Conservation (phyloP, 2,113 vertebrate species). For the Cairina moschata region DNA sequence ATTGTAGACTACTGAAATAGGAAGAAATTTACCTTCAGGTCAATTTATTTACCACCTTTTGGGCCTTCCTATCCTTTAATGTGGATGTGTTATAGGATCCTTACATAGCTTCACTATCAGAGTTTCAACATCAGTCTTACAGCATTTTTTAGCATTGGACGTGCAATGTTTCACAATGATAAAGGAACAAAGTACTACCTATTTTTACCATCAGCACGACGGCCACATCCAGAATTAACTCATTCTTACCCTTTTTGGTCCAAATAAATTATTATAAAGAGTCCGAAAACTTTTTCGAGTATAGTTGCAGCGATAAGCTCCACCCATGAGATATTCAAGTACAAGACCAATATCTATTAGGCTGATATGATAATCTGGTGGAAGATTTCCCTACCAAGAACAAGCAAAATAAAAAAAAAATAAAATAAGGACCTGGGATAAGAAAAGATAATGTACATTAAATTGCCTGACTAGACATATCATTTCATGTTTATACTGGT, state of each 20-base stretch:
- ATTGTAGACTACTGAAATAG: neutral
- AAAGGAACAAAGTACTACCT: neutral
- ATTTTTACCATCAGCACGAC: neutral
- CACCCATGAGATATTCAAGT: conserved; percentile 97
- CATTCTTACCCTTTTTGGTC: conserved; percentile 91
- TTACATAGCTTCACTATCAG: neutral
- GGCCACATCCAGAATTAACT: neutral
- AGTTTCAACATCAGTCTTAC: neutral
- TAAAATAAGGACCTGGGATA: neutral
- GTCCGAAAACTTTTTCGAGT: conserved; percentile 95
- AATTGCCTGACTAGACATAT: neutral
- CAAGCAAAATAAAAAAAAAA: neutral
- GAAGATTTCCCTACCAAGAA: conserved; percentile 90
- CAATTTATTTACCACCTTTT: neutral
- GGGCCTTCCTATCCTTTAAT: neutral
- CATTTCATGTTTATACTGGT: neutral
- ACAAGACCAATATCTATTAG: conserved; percentile 97
- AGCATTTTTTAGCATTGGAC: neutral
- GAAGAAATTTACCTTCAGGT: neutral
- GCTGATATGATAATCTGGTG: conserved; percentile 98
- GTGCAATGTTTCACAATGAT: neutral
- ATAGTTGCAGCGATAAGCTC: conserved; percentile 96
- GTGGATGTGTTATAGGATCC: neutral
- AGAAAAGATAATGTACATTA: neutral
- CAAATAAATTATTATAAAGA: conserved; percentile 97